Percentiles rank a stretch among this genome's conserved stretches.
Conservation (phyloP, 1,140 invertebrate species). For the Ceratoteleas bidentatus region DNA sequence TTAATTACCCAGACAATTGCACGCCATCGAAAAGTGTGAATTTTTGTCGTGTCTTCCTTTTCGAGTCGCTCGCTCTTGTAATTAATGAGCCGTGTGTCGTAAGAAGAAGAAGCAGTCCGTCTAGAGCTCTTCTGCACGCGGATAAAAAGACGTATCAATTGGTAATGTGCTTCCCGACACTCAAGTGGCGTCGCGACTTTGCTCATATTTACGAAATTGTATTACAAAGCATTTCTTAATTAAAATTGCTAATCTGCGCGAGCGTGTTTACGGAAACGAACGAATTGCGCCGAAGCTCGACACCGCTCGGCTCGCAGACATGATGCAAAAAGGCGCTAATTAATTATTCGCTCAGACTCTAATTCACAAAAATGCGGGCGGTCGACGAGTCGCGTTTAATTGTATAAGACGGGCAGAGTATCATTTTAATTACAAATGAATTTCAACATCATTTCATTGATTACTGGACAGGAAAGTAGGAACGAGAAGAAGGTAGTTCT, state of each 20-base stretch:
- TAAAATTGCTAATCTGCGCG: background rate
- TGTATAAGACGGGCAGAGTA: constrained; percentile 3
- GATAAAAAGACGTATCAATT: background rate
- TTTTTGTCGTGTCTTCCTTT: no score
- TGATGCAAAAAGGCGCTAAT: background rate
- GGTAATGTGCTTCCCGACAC: background rate
- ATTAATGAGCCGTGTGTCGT: no score
- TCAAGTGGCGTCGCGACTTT: background rate
- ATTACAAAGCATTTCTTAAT: background rate
- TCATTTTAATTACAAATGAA: constrained; percentile 37
- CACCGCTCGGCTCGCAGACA: background rate
- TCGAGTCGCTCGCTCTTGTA: no score
- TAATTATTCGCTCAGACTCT: background rate
- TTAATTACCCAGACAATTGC: no score
- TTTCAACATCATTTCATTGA: constrained; percentile 47
- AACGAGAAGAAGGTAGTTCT: constrained; percentile 3
- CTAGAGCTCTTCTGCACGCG: background rate
- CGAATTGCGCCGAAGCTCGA: background rate
- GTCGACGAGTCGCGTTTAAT: background rate
- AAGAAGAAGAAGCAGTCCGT: no score
- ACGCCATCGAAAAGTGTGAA: no score
- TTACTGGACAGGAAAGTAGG: constrained; percentile 18
- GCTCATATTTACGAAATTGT: background rate
- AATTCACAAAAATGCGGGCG: background rate
- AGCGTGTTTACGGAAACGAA: background rate